Evolutionary conservation across 2,888 invertebrate genomes (phyloP).

Genomic region (Brenthis hecate): DNA sequence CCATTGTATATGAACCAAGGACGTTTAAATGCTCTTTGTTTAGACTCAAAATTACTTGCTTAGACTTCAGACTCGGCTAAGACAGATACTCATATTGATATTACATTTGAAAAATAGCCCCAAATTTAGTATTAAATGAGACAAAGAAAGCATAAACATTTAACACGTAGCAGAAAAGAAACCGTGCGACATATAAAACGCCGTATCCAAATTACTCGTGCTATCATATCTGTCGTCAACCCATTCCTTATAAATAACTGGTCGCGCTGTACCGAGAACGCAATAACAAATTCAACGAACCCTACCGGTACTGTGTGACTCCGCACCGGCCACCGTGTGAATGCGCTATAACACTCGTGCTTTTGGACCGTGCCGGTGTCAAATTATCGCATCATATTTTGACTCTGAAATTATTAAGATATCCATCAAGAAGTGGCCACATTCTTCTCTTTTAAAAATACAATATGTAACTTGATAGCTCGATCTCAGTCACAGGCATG

Average conservation of each 20-base stretch:
- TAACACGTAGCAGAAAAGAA: conserved; percentile 32
- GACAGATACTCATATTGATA: conserved; percentile 24
- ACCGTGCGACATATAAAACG: conserved; percentile 48
- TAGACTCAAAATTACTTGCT: conserved; percentile 39
- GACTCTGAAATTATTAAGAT: conserved; percentile 61
- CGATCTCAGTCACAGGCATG: conserved; percentile 42
- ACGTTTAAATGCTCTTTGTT: conserved; percentile 57
- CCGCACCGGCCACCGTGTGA: conserved; percentile 76
- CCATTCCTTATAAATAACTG: conserved; percentile 60
- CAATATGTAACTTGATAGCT: conserved; percentile 51
- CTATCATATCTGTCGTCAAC: conserved; percentile 65
- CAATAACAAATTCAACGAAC: conserved; percentile 83
- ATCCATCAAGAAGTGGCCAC: conserved; percentile 56
- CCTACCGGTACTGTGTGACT: conserved; percentile 79
- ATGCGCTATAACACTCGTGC: conserved; percentile 67
- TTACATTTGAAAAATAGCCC: conserved; percentile 23
- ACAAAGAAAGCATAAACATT: conserved; percentile 30
- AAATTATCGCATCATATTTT: conserved; percentile 70
- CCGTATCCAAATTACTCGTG: conserved; percentile 67
- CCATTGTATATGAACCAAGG: conserved; percentile 68
- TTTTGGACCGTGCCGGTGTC: conserved; percentile 70
- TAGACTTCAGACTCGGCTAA: conserved; percentile 12
- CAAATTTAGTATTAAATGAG: conserved; percentile 24
- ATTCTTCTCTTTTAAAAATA: conserved; percentile 55
- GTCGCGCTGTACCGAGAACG: conserved; percentile 76